Evolutionary conservation across 1,140 invertebrate species (phyloP).

Genomic region (Drosophila sturtevanti): DNA sequence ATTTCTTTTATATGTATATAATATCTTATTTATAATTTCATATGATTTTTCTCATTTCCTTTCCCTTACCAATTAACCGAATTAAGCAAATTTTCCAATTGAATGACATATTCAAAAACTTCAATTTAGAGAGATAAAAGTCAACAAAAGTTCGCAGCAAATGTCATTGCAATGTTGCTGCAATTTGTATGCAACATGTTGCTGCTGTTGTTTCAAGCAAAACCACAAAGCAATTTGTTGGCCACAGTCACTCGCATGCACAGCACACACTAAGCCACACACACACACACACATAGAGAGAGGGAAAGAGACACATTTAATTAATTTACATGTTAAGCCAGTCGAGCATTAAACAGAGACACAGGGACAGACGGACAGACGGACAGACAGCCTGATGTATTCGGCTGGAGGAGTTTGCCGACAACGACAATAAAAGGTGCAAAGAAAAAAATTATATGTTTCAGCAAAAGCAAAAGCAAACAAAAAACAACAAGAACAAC

Average conservation of each 20-base stretch:
- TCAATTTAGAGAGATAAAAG: no score
- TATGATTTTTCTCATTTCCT: no score
- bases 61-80: no score
- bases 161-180: conserved; percentile 46
- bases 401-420: conserved; percentile 27
- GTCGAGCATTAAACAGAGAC: conserved; percentile 46
- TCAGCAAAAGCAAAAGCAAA: conserved; percentile 42
- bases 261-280: neutral
- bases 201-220: conserved; percentile 33
- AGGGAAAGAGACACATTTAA: conserved; percentile 33
- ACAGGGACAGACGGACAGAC: conserved; percentile 29
- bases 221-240: conserved; percentile 58
- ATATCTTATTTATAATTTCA: no score
- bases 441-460: neutral
- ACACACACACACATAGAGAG: conserved; percentile 6
- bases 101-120: no score
- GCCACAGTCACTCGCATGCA: conserved; percentile 19
- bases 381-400: conserved; percentile 15
- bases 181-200: conserved; percentile 69
- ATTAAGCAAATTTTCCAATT: no score
- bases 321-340: conserved; percentile 64
- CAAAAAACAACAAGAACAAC: no score
- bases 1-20: no score
- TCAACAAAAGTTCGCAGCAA: neutral
- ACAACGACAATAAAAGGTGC: conserved; percentile 11